Conservation (phyloP, 2,888 invertebrate genomes). For the Rotaria sp. region DNA sequence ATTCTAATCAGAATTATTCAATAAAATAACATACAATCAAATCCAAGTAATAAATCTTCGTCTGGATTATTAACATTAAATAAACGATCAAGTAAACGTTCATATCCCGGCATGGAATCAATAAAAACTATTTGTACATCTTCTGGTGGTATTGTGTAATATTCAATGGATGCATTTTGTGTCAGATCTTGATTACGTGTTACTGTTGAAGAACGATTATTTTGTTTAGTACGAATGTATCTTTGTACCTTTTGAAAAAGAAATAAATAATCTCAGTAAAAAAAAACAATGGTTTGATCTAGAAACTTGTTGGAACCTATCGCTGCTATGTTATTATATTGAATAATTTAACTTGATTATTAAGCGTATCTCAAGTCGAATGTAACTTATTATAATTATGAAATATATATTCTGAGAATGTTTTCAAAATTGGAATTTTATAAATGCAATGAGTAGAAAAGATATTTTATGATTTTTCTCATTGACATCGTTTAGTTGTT, state of each 20-base stretch:
- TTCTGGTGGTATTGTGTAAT: not conserved
- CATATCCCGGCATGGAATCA: not conserved
- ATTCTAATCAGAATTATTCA: not conserved
- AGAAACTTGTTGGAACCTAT: no score
- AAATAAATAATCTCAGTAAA: no score
- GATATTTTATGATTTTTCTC: no score
- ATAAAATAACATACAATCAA: not conserved
- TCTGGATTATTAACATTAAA: not conserved
- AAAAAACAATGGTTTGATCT: no score
- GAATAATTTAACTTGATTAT: no score
- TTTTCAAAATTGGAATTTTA: no score
- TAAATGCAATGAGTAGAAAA: no score
- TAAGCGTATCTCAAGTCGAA: no score
- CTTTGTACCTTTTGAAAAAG: not conserved
- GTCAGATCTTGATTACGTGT: not conserved
- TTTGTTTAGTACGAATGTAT: not conserved
- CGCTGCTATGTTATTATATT: no score
- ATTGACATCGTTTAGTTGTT: no score
- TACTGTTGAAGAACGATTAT: not conserved
- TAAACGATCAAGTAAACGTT: slow-evolving; percentile 22
- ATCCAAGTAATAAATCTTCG: not conserved
- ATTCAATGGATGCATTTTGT: not conserved
- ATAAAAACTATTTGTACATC: not conserved
- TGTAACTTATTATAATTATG: no score
- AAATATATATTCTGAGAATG: no score